Evolutionary conservation across 2,113 vertebrate species (phyloP), one percentile per base, ranked within the genome.

Genomic region (Bettongia penicillata): DNA sequence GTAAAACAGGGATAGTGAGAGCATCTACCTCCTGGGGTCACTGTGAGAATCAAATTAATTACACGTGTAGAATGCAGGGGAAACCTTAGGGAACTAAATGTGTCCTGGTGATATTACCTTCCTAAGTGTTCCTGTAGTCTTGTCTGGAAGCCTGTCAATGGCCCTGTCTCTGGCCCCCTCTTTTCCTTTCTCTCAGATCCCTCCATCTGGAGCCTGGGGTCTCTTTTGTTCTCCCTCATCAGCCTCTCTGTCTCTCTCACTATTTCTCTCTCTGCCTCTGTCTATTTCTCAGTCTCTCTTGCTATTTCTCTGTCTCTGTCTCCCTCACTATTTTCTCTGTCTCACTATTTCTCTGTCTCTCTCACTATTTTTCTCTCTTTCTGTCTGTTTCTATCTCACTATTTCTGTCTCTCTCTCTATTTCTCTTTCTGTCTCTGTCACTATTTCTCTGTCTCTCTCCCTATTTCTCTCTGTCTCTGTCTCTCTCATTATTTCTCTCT

Each of bases 71-170:
- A n/a, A n/a, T 1, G 10, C 28, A 16, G 8, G 26, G 55, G 37
- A 77, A 77, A n/a, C 12, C 37, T 61, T 31, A n/a, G 22, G 37
- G 37, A 19, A 19, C 16, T 19, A 43, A 77, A n/a, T 1, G 7
- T 16, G 37, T 5, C 2, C 61, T 7, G 37, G 61, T 37, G 2
- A 5, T 61, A 2, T 8, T 0, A 0, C 16, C 14, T n/a, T 37
- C 61, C 37, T 31, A 31, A 57, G 55, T 57, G 28, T 28, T 31
- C 28, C 57, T 61, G 55, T 61, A 11, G 53, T 31, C 28, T 61
- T 3, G 57, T 61, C 57, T 57, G 2, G 14, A n/a, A n/a, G 68
- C 37, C 2, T n/a, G 14, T n/a, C 61, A 49, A 47, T 49, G 25
- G 4, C 61, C 31, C 47, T 26, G 37, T 14, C n/a, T 31, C 47